Percentiles rank a stretch among this genome's conserved stretches.
Conservation (phyloP, 1,140 invertebrate genomes). For the Drosophila erecta region DNA sequence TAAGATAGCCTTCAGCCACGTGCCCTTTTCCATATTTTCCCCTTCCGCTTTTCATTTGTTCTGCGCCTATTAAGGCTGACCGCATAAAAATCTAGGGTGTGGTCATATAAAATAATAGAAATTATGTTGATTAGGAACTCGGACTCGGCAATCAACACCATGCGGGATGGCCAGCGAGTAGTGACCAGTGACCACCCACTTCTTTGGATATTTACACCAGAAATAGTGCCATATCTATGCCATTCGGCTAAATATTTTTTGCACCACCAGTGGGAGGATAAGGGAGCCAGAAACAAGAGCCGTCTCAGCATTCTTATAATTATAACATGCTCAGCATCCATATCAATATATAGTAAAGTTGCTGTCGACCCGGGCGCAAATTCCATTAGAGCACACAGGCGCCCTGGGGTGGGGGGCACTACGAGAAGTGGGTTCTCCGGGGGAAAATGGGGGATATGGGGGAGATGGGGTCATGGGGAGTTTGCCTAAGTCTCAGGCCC, state of each 20-base stretch:
- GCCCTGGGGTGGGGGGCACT: no score
- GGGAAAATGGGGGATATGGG: neutral
- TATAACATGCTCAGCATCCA: constrained; percentile 78
- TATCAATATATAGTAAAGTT: constrained; percentile 72
- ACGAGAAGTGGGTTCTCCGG: neutral
- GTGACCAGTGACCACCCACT: neutral
- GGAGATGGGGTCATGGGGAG: neutral
- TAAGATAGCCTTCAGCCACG: constrained; percentile 26
- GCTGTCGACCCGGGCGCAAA: constrained; percentile 58
- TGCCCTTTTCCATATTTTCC: constrained; percentile 28
- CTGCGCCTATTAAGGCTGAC: constrained; percentile 23
- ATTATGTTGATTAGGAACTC: constrained; percentile 64
- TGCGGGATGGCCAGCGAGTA: constrained; percentile 5
- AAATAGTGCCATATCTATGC: constrained; percentile 38
- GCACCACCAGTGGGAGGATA: constrained; percentile 15
- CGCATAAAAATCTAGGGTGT: constrained; percentile 28
- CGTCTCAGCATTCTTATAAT: constrained; percentile 79
- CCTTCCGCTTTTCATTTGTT: constrained; percentile 8
- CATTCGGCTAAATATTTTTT: constrained; percentile 53
- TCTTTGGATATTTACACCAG: neutral
- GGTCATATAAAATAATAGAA: constrained; percentile 65
- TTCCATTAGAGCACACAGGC: constrained; percentile 63
- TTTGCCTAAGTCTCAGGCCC: constrained; percentile 33
- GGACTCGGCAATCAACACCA: constrained; percentile 54
- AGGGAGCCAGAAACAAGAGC: constrained; percentile 38